Base-by-base conservation (phyloP, 2,113 vertebrate species). In the Plotosus lineatus region DNA sequence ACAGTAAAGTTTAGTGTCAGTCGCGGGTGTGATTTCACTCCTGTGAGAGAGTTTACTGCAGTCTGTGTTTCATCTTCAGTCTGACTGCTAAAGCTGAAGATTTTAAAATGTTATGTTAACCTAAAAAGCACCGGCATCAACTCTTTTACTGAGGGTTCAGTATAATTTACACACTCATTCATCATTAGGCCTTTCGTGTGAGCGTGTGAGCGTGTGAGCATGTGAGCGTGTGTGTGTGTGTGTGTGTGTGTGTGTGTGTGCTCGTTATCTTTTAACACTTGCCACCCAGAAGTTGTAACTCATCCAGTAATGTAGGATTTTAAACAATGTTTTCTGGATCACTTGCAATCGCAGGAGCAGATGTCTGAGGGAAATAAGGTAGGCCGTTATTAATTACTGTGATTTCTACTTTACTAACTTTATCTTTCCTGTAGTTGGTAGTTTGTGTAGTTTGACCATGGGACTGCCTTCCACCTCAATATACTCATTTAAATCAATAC, bases 291-390 rank as follows among this genome's bases (percentile, higher is more conserved):
- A 75, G 73, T 75, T 77, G 50, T 44, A 38, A 66, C n/a, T 77
- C 72, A 79, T 72, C 51, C 75, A 63, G 50, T 12, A 61, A 86
- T 85, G 42, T 75, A 84, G 85, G 77, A 80, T 89, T 91, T 91
- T 91, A 92, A 94, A 92, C 92, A 89, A 88, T 91, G n/a, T 92
- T 93, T 92, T 94, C 86, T 94, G 92, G 92, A 90, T 94, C 91
- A 91, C 90, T 94, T 92, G 90, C 90, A 90, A 91, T 92, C 91
- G 87, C 93, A 94, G 93, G 93, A 94, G 81, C 93, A 91, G 86
- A 91, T 91, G 91, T 89, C 92, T 5, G 93, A 94, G 86, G 92
- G 91, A 74, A 91, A 87, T 87, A 93, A 94, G 93, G 93, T 94
- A 93, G 80, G 87, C 63, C 75, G 38, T 63, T 4, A 19, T 85